Evolutionary conservation across 2,797 vertebrate species (phyloP).

Genomic region (Cheirogaleus major): DNA sequence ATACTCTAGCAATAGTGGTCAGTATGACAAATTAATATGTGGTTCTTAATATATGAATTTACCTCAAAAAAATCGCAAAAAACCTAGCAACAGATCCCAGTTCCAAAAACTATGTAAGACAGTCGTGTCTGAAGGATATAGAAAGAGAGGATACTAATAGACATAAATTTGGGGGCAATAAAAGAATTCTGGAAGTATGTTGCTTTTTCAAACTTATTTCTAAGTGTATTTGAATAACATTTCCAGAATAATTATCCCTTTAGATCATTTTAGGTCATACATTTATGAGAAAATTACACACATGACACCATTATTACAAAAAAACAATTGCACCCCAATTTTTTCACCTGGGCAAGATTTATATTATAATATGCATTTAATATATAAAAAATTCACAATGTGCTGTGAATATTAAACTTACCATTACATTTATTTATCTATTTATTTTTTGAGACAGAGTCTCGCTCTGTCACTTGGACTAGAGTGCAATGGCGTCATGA

Average conservation of each 20-base stretch:
- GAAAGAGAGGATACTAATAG: background rate
- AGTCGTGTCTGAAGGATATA: background rate
- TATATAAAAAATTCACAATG: background rate
- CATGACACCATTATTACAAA: background rate
- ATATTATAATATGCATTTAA: background rate
- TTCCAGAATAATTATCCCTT: background rate
- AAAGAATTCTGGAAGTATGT: background rate
- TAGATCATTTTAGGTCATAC: background rate
- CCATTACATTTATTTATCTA: background rate
- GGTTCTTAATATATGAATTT: background rate
- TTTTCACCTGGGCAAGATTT: background rate
- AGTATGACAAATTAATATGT: background rate
- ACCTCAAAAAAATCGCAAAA: background rate
- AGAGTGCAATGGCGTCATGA: too few relatives aligned
- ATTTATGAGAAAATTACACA: constrained; percentile 20
- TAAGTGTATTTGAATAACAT: background rate
- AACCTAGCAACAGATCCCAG: background rate
- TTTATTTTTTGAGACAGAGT: background rate
- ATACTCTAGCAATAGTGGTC: background rate
- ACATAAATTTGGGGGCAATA: background rate
- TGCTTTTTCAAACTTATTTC: background rate
- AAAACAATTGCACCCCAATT: background rate
- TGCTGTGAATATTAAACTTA: background rate
- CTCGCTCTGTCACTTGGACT: too few relatives aligned
- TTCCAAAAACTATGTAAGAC: background rate